Evolutionary conservation across 1,140 invertebrate genomes (phyloP).

Genomic region (Camponotus pennsylvanicus): DNA sequence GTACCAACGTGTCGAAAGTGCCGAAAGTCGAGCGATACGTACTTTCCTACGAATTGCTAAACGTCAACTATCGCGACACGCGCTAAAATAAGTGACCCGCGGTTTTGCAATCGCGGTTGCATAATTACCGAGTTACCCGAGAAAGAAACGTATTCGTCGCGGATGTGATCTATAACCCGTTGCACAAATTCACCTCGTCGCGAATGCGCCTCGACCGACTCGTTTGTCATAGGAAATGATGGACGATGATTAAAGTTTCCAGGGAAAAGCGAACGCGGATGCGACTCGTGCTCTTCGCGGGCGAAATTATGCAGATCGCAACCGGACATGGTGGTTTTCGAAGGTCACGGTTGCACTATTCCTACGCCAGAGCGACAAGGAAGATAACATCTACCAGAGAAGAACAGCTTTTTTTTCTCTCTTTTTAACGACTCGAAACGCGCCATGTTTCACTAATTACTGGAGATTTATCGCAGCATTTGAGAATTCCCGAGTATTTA

Average conservation of each 20-base stretch:
- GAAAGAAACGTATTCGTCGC: constrained; percentile 21
- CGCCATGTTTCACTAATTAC: constrained; percentile 9
- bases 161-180: constrained; percentile 1
- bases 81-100: constrained; percentile 43
- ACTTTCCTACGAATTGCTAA: constrained; percentile 36
- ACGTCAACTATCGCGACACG: constrained; percentile 31
- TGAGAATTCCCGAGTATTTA: constrained; percentile 29
- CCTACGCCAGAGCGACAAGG: not conserved
- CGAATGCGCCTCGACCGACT: constrained; percentile 21
- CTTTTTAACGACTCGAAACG: not conserved
- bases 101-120: constrained; percentile 59
- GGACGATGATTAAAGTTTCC: constrained; percentile 55
- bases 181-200: constrained; percentile 15
- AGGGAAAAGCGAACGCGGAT: constrained; percentile 38
- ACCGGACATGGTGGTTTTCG: constrained; percentile 70
- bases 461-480: constrained; percentile 7
- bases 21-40: not conserved
- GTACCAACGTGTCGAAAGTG: not conserved
- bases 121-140: constrained; percentile 40
- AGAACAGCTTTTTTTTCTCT: not conserved
- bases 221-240: constrained; percentile 56
- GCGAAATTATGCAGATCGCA: constrained; percentile 70
- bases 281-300: not conserved
- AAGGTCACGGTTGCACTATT: constrained; percentile 63
- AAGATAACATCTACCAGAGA: not conserved